A percentile compares a stretch with the other conserved stretches of the same genome.
Evolutionary conservation across 2,797 vertebrate genomes (phyloP).

Genomic region (Clarias platycephalus): DNA sequence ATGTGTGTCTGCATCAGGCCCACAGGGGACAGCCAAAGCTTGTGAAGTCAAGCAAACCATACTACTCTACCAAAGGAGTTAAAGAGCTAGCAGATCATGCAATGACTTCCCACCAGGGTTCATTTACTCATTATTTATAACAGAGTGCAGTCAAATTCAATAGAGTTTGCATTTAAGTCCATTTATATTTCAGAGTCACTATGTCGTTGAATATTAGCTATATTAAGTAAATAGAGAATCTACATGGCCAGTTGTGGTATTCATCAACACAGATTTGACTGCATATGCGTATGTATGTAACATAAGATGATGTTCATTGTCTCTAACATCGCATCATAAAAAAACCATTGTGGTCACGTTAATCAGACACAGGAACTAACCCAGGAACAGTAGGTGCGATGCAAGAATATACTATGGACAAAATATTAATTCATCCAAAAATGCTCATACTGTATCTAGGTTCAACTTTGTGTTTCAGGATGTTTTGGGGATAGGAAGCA

Average conservation of each 20-base stretch:
- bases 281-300: no score
- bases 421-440: background rate
- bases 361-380: background rate
- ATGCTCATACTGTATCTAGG: background rate
- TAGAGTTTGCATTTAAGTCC: background rate
- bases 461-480: background rate
- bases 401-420: background rate
- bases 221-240: background rate
- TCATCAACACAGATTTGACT: background rate
- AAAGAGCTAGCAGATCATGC: conserved; percentile 18
- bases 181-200: background rate
- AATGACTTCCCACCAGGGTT: conserved; percentile 1
- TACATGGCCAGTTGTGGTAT: background rate
- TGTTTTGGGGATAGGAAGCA: background rate
- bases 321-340: background rate
- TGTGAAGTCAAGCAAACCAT: conserved; percentile 15
- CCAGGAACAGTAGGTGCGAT: background rate
- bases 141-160: background rate
- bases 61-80: conserved; percentile 14
- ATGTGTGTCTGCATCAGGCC: conserved; percentile 28
- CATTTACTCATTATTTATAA: conserved; percentile 13
- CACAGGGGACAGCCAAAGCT: conserved; percentile 7
- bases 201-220: background rate
- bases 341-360: background rate
- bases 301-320: background rate